These are phyloP conservation scores for Anastrepha obliqua DNA, from an alignment of 1,140 invertebrate genomes.

Conservation along the genomic window DNA sequence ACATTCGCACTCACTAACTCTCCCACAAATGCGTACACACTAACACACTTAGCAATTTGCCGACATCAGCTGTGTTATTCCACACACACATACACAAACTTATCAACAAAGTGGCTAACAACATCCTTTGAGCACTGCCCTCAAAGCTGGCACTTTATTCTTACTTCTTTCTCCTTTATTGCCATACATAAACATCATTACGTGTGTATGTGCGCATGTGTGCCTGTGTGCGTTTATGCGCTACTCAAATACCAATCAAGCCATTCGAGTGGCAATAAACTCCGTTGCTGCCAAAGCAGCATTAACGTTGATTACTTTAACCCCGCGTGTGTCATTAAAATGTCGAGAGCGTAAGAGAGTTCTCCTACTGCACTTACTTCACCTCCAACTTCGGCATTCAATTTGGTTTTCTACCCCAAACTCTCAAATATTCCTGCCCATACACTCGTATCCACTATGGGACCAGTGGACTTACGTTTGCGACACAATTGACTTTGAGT, in stretches of 20 bases:
- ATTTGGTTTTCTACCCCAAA: neutral
- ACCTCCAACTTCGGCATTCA: neutral
- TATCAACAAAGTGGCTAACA: conserved; percentile 43
- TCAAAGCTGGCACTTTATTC: no score
- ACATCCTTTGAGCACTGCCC: neutral
- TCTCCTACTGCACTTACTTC: conserved; percentile 28
- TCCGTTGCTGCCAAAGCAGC: conserved; percentile 51
- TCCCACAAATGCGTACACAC: no score
- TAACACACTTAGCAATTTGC: no score
- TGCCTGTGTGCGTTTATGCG: neutral
- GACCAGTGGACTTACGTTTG: neutral
- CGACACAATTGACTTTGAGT: conserved; percentile 38
- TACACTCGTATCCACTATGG: neutral
- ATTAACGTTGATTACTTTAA: conserved; percentile 50
- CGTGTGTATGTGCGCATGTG: neutral
- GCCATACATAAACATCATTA: conserved; percentile 4
- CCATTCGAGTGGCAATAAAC: conserved; percentile 66
- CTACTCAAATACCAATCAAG: conserved; percentile 60
- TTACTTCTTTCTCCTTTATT: neutral
- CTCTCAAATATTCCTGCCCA: neutral
- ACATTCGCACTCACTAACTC: no score
- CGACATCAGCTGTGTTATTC: no score
- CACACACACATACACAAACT: neutral
- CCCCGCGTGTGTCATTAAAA: conserved; percentile 44
- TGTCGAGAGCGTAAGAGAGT: conserved; percentile 9